Evolutionary conservation across 2,797 vertebrate genomes (phyloP).

Genomic region (Eleutherodactylus coqui): DNA sequence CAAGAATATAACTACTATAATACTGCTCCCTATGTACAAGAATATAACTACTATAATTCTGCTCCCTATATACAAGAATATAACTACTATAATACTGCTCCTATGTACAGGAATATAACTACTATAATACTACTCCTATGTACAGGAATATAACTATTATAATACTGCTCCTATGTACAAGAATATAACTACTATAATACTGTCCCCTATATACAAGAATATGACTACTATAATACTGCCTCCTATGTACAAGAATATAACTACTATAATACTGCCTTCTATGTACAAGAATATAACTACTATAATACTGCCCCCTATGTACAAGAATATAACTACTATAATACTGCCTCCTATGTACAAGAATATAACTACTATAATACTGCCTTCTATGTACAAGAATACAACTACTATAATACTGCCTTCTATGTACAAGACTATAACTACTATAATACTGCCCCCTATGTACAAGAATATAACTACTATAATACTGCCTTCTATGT

Average conservation of each 20-base stretch:
- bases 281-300: neutral
- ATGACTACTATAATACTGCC: neutral
- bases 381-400: neutral
- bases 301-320: neutral
- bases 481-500: neutral
- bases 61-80: neutral
- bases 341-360: neutral
- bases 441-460: slow-evolving; percentile 1
- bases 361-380: slow-evolving; percentile 1
- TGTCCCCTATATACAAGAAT: neutral
- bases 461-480: neutral
- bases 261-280: neutral
- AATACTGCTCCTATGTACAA: neutral
- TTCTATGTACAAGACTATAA: neutral
- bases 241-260: neutral
- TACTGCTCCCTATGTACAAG: slow-evolving; percentile 2
- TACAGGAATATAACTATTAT: slow-evolving; percentile 5
- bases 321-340: neutral
- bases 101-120: neutral
- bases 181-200: neutral
- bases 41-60: slow-evolving; percentile 4
- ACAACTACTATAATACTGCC: neutral
- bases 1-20: neutral
- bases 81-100: neutral
- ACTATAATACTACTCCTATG: neutral